Evolutionary conservation across 2,888 invertebrate species (phyloP).

Genomic region (Teleogryllus oceanicus): DNA sequence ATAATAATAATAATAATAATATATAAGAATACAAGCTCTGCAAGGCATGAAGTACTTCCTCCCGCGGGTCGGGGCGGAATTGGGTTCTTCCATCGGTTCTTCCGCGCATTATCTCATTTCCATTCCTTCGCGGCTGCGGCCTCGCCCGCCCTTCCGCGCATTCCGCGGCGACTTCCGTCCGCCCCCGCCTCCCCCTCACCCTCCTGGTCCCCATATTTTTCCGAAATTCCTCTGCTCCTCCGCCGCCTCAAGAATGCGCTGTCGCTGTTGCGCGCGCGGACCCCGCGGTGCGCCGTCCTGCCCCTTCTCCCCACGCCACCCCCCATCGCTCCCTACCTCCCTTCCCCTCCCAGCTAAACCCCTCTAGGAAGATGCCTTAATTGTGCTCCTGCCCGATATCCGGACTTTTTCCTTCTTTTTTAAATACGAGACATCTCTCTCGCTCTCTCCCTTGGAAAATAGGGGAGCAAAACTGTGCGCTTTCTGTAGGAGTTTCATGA

Average conservation of each 20-base stretch:
- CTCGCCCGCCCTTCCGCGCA: background rate
- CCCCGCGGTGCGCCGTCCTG: background rate
- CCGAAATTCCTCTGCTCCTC: background rate
- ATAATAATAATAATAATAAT: no score
- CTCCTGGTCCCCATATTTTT: background rate
- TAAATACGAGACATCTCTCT: no score
- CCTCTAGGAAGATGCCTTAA: background rate
- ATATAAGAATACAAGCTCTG: no score
- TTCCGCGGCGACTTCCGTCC: background rate
- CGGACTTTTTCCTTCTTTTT: background rate
- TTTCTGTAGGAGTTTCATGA: no score
- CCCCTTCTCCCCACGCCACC: background rate
- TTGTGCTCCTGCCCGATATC: slow-evolving; percentile 9
- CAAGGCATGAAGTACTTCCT: no score
- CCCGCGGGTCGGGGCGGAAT: no score
- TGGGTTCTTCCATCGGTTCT: no score
- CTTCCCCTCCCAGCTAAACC: background rate
- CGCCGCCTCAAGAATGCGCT: background rate
- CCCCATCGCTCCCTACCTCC: background rate
- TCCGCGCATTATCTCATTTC: no score
- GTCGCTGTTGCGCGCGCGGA: background rate
- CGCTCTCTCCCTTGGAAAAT: no score
- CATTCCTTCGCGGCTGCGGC: no score
- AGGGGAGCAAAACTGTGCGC: no score
- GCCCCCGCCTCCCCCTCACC: background rate